Evolutionary conservation across 2,888 invertebrate genomes (phyloP).

Genomic region (Ecliptopera silaceata): DNA sequence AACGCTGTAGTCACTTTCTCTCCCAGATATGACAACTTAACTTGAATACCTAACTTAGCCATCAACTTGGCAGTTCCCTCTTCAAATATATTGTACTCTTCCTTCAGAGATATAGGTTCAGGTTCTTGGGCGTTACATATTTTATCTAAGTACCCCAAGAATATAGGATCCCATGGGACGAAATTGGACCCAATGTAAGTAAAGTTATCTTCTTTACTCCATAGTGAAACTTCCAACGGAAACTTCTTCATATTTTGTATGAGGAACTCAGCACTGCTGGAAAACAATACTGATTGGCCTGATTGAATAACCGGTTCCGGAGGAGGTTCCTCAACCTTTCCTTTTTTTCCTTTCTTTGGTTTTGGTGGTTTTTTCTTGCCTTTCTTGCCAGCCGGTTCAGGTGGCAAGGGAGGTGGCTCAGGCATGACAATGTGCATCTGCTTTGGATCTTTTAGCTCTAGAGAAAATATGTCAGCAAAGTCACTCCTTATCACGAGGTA

Average conservation of each 20-base stretch:
- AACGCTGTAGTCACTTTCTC: conserved; percentile 69
- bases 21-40: conserved; percentile 64
- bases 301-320: conserved; percentile 72
- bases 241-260: conserved; percentile 67
- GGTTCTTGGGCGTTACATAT: conserved; percentile 53
- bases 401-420: conserved; percentile 70
- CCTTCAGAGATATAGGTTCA: conserved; percentile 57
- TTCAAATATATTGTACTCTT: conserved; percentile 74
- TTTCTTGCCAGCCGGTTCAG: conserved; percentile 64
- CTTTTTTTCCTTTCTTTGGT: conserved; percentile 63
- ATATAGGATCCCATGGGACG: conserved; percentile 69
- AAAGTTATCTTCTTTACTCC: conserved; percentile 71
- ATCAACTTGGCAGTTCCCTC: conserved; percentile 70
- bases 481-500: conserved; percentile 66
- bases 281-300: conserved; percentile 72
- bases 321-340: conserved; percentile 53
- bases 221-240: conserved; percentile 66
- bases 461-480: conserved; percentile 72
- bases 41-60: conserved; percentile 68
- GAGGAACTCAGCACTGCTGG: conserved; percentile 67
- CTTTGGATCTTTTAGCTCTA: conserved; percentile 74
- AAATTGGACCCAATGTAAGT: conserved; percentile 59
- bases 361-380: conserved; percentile 55
- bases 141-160: conserved; percentile 56
- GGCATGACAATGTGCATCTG: conserved; percentile 74